Evolutionary conservation across 30 jellyfish, hydroid and myxozoan genomes (phyloP).

Genomic region (Catostylus mosaicus): DNA sequence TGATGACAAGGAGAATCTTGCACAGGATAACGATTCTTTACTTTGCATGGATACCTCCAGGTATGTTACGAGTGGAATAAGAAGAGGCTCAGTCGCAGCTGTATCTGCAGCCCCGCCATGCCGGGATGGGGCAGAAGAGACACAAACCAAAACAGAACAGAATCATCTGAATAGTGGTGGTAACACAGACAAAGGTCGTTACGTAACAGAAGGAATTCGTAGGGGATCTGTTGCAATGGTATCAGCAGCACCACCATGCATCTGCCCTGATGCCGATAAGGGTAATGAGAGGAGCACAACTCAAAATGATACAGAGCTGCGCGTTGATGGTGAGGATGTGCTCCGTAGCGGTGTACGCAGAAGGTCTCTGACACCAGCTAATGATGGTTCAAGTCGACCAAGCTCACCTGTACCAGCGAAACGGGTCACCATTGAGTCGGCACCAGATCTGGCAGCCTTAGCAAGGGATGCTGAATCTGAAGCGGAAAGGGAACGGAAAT

Average conservation of each 20-base stretch:
- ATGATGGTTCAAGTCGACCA: slow-evolving; percentile 11
- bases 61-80: slow-evolving; percentile 63
- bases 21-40: not conserved
- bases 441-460: slow-evolving; percentile 12
- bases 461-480: not conserved
- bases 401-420: slow-evolving; percentile 8
- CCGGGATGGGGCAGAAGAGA: slow-evolving; percentile 1
- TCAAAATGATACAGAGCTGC: slow-evolving; percentile 14
- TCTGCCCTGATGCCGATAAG: not conserved
- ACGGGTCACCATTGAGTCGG: slow-evolving; percentile 2
- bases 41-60: slow-evolving; percentile 11
- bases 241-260: slow-evolving; percentile 73
- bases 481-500: slow-evolving; percentile 11
- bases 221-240: slow-evolving; percentile 70
- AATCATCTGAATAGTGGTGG: not conserved
- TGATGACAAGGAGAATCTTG: not conserved
- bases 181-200: slow-evolving; percentile 17
- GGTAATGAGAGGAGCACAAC: not conserved
- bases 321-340: slow-evolving; percentile 11
- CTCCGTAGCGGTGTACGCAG: slow-evolving; percentile 68
- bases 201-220: slow-evolving; percentile 54
- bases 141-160: not conserved
- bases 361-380: slow-evolving; percentile 54
- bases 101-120: slow-evolving; percentile 81
- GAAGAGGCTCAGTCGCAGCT: slow-evolving; percentile 73